phyloP scores from a whole-genome alignment of 2,113 vertebrate species.

The Myotis yumanensis region DNA sequence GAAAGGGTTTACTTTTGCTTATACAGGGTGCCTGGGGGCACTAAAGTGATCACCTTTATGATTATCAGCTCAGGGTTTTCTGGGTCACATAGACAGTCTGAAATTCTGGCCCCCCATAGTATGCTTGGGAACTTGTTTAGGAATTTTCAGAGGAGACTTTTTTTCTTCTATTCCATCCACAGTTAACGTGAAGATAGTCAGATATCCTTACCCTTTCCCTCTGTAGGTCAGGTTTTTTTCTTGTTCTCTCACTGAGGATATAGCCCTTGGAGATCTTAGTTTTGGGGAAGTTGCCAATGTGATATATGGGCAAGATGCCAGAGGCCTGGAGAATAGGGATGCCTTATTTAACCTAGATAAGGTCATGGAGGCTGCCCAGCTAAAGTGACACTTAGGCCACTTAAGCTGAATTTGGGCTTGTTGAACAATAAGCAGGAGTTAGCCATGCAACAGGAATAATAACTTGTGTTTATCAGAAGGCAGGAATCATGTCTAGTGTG shows the following conservation, averaged over 20 bases:
- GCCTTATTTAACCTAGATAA: background rate
- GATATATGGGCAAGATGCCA: background rate
- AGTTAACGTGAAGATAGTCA: background rate
- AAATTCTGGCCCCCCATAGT: background rate
- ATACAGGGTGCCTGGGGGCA: background rate
- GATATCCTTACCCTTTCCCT: background rate
- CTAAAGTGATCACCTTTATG: background rate
- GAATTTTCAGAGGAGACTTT: background rate
- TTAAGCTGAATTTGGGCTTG: background rate
- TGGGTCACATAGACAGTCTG: background rate
- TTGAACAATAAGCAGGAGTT: background rate
- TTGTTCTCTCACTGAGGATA: background rate
- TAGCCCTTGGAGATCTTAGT: background rate
- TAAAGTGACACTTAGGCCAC: background rate
- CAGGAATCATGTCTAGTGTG: background rate
- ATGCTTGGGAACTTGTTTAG: background rate
- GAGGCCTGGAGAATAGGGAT: background rate
- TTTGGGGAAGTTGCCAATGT: background rate
- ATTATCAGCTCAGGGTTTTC: constrained; percentile 17
- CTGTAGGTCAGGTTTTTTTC: background rate
- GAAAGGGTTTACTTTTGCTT: background rate
- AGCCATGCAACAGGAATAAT: background rate
- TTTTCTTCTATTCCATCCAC: background rate
- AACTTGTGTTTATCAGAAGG: background rate
- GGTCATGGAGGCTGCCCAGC: background rate